Evolutionary conservation across 2,797 vertebrate genomes (phyloP), one percentile per base, ranked within the genome.

Genomic region (Lutjanus campechanus): DNA sequence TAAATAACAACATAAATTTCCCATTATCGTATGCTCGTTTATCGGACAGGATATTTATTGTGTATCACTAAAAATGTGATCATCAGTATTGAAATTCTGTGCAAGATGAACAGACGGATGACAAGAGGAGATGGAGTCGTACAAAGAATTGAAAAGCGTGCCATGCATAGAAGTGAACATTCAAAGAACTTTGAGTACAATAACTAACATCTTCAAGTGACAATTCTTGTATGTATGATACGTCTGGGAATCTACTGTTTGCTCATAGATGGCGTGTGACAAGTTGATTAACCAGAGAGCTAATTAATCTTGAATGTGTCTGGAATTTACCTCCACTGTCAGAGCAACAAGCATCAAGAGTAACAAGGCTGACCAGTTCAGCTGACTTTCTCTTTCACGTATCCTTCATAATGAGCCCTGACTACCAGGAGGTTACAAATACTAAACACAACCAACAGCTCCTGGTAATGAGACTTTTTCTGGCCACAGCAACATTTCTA

Each of bases 301-400:
- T 19, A 0, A 60, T 17, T 12, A 0, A 51, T n/a, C 1, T 71
- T 29, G 3, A 0, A 8, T 47, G 22, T 40, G n/a, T 20, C 8
- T 56, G 51, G 41, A 65, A 70, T 55, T 51, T 29, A 54, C 5
- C 11, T 17, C 10, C 1, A 58, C 29, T 60, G 13, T 53, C 11
- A 73, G 53, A 47, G 4, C 46, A 41, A 61, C 19, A 11, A 50
- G 11, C 41, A 22, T 73, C 49, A 20, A 60, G 56, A 50, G 55
- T 12, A 77, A 69, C 22, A 49, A 73, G 40, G 70, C 65, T 62
- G 49, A 82, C 60, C 11, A 58, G 79, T 55, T 67, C 43, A 71
- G 41, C 9, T 61, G 7, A 16, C 20, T n/a, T 16, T 79, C 4
- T 73, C 29, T 12, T 19, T 66, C 7, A 64, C 10, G 5, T 74